These are phyloP conservation scores for Anadara kagoshimensis DNA, from an alignment of 1,140 invertebrate species.

Conservation along the genomic window DNA sequence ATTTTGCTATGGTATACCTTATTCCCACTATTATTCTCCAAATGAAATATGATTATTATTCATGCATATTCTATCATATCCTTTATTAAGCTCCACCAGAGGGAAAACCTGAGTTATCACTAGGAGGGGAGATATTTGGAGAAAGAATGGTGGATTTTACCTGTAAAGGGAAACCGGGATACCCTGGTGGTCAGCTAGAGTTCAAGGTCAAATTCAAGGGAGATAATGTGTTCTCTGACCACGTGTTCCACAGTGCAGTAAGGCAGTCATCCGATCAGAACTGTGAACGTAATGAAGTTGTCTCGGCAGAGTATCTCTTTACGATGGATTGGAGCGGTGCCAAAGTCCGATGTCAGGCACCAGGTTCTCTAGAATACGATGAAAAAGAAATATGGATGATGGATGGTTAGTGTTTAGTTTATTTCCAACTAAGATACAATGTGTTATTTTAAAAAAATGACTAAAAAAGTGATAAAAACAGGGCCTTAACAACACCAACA, in stretches of 20 bases:
- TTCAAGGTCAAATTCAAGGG: constrained; percentile 24
- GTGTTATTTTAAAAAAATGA: too few species aligned
- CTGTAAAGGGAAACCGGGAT: constrained; percentile 26
- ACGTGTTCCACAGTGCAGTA: constrained; percentile 16
- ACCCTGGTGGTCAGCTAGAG: constrained; percentile 19
- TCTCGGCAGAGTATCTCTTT: constrained; percentile 8
- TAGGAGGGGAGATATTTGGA: constrained; percentile 23
- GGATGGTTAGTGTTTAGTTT: too few species aligned
- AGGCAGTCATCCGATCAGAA: constrained; percentile 10
- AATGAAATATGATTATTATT: too few species aligned
- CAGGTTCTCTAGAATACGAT: constrained; percentile 2
- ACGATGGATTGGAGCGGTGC: constrained; percentile 25
- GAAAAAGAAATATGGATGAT: constrained; percentile 28
- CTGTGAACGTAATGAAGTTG: constrained; percentile 14
- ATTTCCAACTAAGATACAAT: too few species aligned
- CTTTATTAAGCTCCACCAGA: constrained; percentile 6
- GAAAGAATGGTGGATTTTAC: constrained; percentile 18
- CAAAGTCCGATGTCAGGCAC: constrained; percentile 21
- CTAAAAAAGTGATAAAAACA: too few species aligned
- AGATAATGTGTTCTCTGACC: constrained; percentile 1
- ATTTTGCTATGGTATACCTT: too few species aligned
- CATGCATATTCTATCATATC: too few species aligned
- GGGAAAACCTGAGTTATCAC: constrained; percentile 12
- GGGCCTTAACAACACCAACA: too few species aligned
- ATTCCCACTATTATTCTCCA: too few species aligned